Evolutionary conservation across 2,888 invertebrate genomes (phyloP), one percentile per base, ranked within the genome.

Genomic region (Drosophila setosimentum): DNA sequence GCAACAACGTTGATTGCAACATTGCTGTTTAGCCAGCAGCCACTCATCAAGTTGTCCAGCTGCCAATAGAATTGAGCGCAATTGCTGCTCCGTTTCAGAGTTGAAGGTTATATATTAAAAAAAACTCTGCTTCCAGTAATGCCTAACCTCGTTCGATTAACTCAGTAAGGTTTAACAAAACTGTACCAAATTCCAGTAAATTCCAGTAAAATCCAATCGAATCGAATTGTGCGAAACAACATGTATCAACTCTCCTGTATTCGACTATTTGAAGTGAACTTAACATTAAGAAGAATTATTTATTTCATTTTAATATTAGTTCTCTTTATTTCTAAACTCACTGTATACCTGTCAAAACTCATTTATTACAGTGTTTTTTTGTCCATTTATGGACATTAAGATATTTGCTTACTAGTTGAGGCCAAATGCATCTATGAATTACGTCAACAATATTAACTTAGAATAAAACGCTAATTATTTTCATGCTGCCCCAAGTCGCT

Each of bases 61-160:
- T 67, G 71, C 66, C 75, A 67, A 77, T 77, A 70, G 78, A 77
- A 78, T 75, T 75, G 79, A 79, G 77, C 70, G 77, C 71, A 77
- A 67, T 58, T 63, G 45, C 50, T 77, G 76, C 55, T 66, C 79
- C 63, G 71, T 49, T 69, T 69, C 1, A 30, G 45, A 50, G 21
- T 18, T 48, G 42, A 35, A 49, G 37, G 40, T 54, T 61, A 24
- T 24, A 24, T 42, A 6, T 42, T 18, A 24, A 57, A 6, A 37
- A 68, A n/a, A 35, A 24, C 67, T 51, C 66, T 16, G 18, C 11
- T 35, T 60, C 32, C n/a, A 21, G 37, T 24, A 30, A 35, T 29
- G 48, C 24, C 21, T 48, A 55, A 29, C 68, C 69, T 60, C n/a
- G 42, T 63, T 59, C 30, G 21, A 10, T 42, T 13, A 37, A 30